phyloP scores from a whole-genome alignment of 2,888 invertebrate genomes.

The Tetheella fluctuosa region DNA sequence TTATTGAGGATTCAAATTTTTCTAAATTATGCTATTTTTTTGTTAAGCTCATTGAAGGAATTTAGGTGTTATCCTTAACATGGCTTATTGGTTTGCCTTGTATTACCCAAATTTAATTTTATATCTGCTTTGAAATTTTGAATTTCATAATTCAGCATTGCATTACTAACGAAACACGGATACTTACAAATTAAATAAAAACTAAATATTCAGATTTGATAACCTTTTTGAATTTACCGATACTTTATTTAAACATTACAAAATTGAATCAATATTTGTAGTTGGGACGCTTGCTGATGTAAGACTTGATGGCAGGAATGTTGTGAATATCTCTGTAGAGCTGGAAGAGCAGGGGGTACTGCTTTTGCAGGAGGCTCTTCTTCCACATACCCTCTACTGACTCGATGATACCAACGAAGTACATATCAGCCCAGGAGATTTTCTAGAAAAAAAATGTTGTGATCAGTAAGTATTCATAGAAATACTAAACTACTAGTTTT shows the following conservation, averaged over 20 bases:
- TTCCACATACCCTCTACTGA: conserved; percentile 43
- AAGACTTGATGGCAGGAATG: conserved; percentile 46
- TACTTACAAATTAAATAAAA: too few species aligned
- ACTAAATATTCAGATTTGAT: too few species aligned
- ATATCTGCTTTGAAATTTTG: too few species aligned
- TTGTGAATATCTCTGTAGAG: conserved; percentile 40
- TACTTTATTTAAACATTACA: neutral
- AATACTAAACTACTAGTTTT: too few species aligned
- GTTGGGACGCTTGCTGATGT: conserved; percentile 45
- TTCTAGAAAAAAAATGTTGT: conserved; percentile 25
- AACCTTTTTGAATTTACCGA: neutral
- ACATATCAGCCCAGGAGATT: conserved; percentile 46
- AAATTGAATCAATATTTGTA: conserved; percentile 33
- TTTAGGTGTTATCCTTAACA: too few species aligned
- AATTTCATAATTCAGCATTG: too few species aligned
- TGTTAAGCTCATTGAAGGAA: too few species aligned
- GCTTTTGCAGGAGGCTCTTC: conserved; percentile 35
- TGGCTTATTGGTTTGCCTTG: too few species aligned
- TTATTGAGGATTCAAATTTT: too few species aligned
- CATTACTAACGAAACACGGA: too few species aligned
- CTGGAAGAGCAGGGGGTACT: conserved; percentile 39
- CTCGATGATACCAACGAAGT: conserved; percentile 47
- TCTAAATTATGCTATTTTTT: too few species aligned
- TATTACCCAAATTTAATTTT: too few species aligned
- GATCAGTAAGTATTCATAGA: neutral